Evolutionary conservation across 2,888 invertebrate species (phyloP).

Genomic region (Ormia ochracea): DNA sequence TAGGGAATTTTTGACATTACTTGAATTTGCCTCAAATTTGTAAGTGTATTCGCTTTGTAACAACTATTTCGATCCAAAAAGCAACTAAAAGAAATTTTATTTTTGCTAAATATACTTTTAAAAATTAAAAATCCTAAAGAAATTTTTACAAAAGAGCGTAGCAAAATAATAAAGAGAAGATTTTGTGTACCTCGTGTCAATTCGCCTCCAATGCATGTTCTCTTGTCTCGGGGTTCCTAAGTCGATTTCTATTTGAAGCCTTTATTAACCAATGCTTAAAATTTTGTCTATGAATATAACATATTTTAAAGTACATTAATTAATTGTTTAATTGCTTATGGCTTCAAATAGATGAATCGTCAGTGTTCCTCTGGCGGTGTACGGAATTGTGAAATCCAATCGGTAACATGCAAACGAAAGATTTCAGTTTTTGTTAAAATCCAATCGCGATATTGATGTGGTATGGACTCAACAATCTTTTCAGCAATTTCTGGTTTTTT

Average conservation of each 20-base stretch:
- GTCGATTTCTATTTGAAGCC: constrained; percentile 60
- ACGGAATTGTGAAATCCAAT: constrained; percentile 74
- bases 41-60: too few relatives aligned
- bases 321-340: constrained; percentile 62
- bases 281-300: neutral
- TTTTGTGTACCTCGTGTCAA: neutral
- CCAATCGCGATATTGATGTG: constrained; percentile 75
- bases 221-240: too few relatives aligned
- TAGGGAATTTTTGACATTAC: too few relatives aligned
- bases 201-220: too few relatives aligned
- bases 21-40: too few relatives aligned
- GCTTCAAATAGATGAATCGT: constrained; percentile 74
- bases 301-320: constrained; percentile 30
- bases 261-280: constrained; percentile 32
- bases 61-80: too few relatives aligned
- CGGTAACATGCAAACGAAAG: constrained; percentile 73
- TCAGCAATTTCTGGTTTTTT: constrained; percentile 76
- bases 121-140: too few relatives aligned
- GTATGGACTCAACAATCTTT: constrained; percentile 72
- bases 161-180: too few relatives aligned
- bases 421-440: constrained; percentile 74
- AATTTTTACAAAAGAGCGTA: too few relatives aligned
- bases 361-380: constrained; percentile 74
- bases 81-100: too few relatives aligned
- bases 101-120: too few relatives aligned